phyloP scores from a whole-genome alignment of 1,140 invertebrate genomes.

The Drosophila carrolli region DNA sequence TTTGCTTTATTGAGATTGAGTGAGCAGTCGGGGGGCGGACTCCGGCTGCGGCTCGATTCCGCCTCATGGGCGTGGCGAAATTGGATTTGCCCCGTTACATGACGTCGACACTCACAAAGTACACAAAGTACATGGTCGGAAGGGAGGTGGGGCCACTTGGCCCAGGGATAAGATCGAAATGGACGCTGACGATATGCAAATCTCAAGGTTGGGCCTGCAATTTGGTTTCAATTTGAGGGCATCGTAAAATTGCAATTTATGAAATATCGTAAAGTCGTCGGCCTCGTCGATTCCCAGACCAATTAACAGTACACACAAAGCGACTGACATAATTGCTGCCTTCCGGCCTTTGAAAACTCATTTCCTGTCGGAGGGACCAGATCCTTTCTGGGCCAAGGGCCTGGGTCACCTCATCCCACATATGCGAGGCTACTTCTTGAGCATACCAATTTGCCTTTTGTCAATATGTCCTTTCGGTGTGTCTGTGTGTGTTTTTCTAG shows the following conservation, averaged over 20 bases:
- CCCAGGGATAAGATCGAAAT: slow-evolving; percentile 10
- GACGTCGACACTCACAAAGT: slow-evolving; percentile 60
- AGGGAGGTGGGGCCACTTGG: background rate
- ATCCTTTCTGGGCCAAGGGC: slow-evolving; percentile 1
- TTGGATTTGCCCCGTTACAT: slow-evolving; percentile 69
- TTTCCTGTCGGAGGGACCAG: slow-evolving; percentile 51
- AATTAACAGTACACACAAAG: slow-evolving; percentile 58
- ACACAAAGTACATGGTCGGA: slow-evolving; percentile 31
- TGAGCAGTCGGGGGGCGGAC: background rate
- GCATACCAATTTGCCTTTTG: slow-evolving; percentile 63
- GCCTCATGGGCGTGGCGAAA: slow-evolving; percentile 40
- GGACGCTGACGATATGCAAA: slow-evolving; percentile 40
- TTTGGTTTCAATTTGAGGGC: slow-evolving; percentile 37
- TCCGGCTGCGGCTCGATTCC: background rate
- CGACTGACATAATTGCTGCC: slow-evolving; percentile 69
- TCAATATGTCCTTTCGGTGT: slow-evolving; percentile 39
- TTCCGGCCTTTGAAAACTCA: slow-evolving; percentile 76
- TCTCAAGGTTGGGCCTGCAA: slow-evolving; percentile 48
- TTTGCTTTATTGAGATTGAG: slow-evolving; percentile 25
- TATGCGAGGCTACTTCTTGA: slow-evolving; percentile 12
- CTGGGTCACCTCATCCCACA: slow-evolving; percentile 10
- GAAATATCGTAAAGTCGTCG: slow-evolving; percentile 44
- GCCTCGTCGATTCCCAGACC: slow-evolving; percentile 50
- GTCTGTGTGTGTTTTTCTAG: slow-evolving; percentile 53
- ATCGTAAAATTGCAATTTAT: slow-evolving; percentile 51